phyloP scores from a whole-genome alignment of 1,140 invertebrate genomes.

The Drosophila nasuta region DNA sequence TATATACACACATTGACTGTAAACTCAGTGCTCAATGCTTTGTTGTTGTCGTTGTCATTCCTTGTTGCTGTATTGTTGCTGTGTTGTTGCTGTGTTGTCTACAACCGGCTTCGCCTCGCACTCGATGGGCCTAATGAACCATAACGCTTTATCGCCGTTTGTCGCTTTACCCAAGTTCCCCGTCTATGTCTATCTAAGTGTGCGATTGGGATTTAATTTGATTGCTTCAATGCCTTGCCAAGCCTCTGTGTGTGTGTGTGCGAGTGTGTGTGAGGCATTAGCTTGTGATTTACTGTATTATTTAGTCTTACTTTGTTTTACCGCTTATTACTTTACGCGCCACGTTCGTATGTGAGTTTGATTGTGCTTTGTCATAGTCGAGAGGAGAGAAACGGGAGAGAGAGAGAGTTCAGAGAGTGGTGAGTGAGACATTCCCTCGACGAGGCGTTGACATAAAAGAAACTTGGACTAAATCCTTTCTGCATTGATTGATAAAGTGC shows the following conservation, averaged over 20 bases:
- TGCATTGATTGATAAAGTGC: slow-evolving; percentile 83
- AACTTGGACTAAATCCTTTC: slow-evolving; percentile 77
- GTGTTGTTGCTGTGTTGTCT: slow-evolving; percentile 8
- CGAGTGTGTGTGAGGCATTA: slow-evolving; percentile 63
- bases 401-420: too few relatives aligned
- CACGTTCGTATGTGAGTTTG: slow-evolving; percentile 19
- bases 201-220: slow-evolving; percentile 84
- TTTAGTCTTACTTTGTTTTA: slow-evolving; percentile 83
- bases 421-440: slow-evolving; percentile 13
- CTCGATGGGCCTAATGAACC: slow-evolving; percentile 78
- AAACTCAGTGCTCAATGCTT: slow-evolving; percentile 45
- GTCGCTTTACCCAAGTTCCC: slow-evolving; percentile 46
- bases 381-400: background rate
- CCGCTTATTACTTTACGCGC: slow-evolving; percentile 74
- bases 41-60: slow-evolving; percentile 25
- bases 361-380: slow-evolving; percentile 54
- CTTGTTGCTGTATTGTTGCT: slow-evolving; percentile 9
- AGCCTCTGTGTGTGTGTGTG: slow-evolving; percentile 42
- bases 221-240: slow-evolving; percentile 75
- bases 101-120: slow-evolving; percentile 29
- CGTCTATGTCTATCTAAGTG: slow-evolving; percentile 66
- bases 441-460: slow-evolving; percentile 73
- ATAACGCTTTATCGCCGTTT: slow-evolving; percentile 82
- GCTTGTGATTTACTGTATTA: slow-evolving; percentile 83
- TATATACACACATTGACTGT: slow-evolving; percentile 62